These are phyloP conservation scores for Sitta europaea DNA, from an alignment of 2,113 vertebrate species.

Conservation along the genomic window DNA sequence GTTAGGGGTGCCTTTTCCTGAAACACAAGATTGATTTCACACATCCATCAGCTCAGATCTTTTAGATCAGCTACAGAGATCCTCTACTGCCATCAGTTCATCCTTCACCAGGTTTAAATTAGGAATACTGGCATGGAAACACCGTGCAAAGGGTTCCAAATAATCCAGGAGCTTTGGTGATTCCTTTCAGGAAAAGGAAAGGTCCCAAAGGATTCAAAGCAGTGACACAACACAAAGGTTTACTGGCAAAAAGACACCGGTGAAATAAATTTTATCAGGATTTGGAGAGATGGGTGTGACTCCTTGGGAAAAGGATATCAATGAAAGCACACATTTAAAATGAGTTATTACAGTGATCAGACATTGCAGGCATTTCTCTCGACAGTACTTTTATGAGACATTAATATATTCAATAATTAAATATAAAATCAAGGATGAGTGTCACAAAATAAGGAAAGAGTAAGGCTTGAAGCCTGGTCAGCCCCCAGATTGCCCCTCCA, in stretches of 20 bases:
- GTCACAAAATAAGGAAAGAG: slow-evolving; percentile 28
- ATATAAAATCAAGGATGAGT: slow-evolving; percentile 32
- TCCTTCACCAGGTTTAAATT: neutral
- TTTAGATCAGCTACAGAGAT: neutral
- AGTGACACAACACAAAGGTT: neutral
- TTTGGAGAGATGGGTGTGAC: neutral
- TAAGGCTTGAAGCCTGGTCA: slow-evolving; percentile 29
- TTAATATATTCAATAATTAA: slow-evolving; percentile 57
- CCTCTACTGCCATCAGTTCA: neutral
- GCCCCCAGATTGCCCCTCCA: neutral
- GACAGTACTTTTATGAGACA: slow-evolving; percentile 69
- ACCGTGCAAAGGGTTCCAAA: neutral
- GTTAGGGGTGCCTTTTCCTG: neutral
- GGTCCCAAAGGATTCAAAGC: neutral
- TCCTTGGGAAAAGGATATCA: neutral
- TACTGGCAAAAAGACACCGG: neutral
- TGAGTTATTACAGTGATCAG: slow-evolving; percentile 44
- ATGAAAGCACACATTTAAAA: neutral
- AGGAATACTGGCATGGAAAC: neutral
- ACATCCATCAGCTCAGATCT: no score
- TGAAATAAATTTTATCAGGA: neutral
- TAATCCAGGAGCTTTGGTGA: neutral
- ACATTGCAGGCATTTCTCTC: slow-evolving; percentile 67
- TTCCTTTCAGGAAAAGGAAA: neutral
- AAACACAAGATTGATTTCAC: neutral